These are phyloP conservation scores for Chinchilla lanigera DNA, from an alignment of 2,113 vertebrate genomes.

Conservation along the genomic window DNA sequence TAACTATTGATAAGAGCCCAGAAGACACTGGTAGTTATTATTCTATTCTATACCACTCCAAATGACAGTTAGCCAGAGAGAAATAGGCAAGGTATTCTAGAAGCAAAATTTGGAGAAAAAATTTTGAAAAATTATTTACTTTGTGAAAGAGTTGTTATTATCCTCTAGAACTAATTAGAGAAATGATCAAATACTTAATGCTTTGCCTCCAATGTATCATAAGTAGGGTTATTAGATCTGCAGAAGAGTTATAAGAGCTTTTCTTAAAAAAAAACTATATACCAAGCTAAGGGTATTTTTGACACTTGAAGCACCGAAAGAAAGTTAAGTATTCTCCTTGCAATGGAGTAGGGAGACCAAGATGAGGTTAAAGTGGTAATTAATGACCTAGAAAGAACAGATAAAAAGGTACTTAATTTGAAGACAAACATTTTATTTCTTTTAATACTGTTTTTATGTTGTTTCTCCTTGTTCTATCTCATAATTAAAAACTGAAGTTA, in stretches of 20 bases:
- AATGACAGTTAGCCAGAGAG: neutral
- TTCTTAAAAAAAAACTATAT: slow-evolving; percentile 50
- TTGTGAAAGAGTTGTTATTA: slow-evolving; percentile 64
- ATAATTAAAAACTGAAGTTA: slow-evolving; percentile 32
- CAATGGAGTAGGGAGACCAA: neutral
- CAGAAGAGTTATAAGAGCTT: slow-evolving; percentile 64
- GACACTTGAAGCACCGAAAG: slow-evolving; percentile 66
- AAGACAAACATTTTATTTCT: slow-evolving; percentile 68
- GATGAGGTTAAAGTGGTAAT: slow-evolving; percentile 53
- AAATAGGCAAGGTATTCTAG: neutral
- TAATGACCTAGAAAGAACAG: slow-evolving; percentile 40
- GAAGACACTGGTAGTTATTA: neutral
- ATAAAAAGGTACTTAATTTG: slow-evolving; percentile 71
- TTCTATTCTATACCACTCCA: neutral
- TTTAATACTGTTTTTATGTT: slow-evolving; percentile 48
- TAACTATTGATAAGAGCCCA: neutral
- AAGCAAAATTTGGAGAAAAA: slow-evolving; percentile 37
- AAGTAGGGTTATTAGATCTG: slow-evolving; percentile 71
- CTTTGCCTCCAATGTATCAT: slow-evolving; percentile 60
- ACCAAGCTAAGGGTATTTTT: slow-evolving; percentile 39
- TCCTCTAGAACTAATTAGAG: slow-evolving; percentile 77
- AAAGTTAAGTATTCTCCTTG: slow-evolving; percentile 72
- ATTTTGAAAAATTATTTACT: slow-evolving; percentile 58
- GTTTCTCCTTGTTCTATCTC: slow-evolving; percentile 35
- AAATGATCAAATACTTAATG: slow-evolving; percentile 68